phyloP scores from a whole-genome alignment of 2,888 invertebrate species.

The Mycalesis mineus region DNA sequence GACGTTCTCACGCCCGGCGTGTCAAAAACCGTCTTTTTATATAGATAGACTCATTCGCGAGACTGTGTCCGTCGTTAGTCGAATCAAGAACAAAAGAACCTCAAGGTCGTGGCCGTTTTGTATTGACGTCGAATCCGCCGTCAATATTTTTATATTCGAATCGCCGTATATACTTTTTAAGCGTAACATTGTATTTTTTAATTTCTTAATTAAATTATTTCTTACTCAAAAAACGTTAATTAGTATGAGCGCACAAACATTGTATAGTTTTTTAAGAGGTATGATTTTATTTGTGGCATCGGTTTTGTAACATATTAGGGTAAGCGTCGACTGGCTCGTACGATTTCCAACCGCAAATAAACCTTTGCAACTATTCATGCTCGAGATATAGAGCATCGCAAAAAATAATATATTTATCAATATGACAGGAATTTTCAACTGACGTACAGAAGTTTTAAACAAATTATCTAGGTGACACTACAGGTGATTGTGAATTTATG shows the following conservation, averaged over 20 bases:
- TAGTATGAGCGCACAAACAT: slow-evolving; percentile 74
- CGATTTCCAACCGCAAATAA: no score
- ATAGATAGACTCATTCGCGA: slow-evolving; percentile 56
- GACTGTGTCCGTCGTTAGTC: slow-evolving; percentile 69
- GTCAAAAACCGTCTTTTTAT: slow-evolving; percentile 73
- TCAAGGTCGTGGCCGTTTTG: slow-evolving; percentile 51
- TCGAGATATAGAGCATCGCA: no score
- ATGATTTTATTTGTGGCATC: slow-evolving; percentile 52
- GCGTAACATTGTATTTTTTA: slow-evolving; percentile 46
- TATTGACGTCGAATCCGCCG: slow-evolving; percentile 59
- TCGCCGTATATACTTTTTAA: slow-evolving; percentile 59
- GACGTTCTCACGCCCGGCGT: slow-evolving; percentile 62
- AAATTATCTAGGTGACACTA: no score
- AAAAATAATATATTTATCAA: no score
- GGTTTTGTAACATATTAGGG: slow-evolving; percentile 43
- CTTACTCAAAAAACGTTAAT: slow-evolving; percentile 58
- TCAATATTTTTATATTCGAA: slow-evolving; percentile 69
- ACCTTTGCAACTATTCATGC: no score
- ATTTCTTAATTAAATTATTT: slow-evolving; percentile 52
- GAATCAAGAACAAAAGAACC: slow-evolving; percentile 48
- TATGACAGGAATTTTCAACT: no score
- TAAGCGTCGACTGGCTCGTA: slow-evolving; percentile 12
- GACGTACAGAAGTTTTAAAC: no score
- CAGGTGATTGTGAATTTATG: no score
- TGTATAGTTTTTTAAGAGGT: slow-evolving; percentile 64